Percentiles rank a stretch among this genome's conserved stretches.
Evolutionary conservation across 2,113 vertebrate genomes (phyloP).

Genomic region (Dendropsophus ebraccatus): DNA sequence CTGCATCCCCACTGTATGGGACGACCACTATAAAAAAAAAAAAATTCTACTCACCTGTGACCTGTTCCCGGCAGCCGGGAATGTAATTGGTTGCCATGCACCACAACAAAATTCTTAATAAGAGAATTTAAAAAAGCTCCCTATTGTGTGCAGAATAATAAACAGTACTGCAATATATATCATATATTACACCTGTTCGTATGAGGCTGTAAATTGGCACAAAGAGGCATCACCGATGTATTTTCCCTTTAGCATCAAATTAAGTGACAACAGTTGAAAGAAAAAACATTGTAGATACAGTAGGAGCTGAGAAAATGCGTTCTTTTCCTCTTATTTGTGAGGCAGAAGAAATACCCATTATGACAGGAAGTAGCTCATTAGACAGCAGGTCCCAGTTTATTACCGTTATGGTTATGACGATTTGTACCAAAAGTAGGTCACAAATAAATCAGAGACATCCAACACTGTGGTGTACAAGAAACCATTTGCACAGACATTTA

Average conservation of each 20-base stretch:
- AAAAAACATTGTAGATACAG: conserved; percentile 12
- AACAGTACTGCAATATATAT: background rate
- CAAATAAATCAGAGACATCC: conserved; percentile 47
- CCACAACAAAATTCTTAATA: background rate
- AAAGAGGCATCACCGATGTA: background rate
- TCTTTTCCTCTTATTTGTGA: conserved; percentile 41
- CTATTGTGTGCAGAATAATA: background rate
- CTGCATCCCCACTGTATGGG: no score
- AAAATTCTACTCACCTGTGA: no score
- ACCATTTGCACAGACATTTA: conserved; percentile 36
- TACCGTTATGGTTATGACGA: conserved; percentile 31
- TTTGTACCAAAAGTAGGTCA: conserved; percentile 56
- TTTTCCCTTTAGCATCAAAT: background rate
- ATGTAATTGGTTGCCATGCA: background rate
- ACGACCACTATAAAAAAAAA: no score
- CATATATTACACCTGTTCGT: background rate
- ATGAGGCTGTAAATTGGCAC: background rate
- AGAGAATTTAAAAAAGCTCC: background rate
- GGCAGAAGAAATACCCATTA: conserved; percentile 24
- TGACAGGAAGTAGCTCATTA: conserved; percentile 48
- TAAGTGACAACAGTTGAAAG: conserved; percentile 10
- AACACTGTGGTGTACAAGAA: conserved; percentile 35
- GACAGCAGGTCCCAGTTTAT: conserved; percentile 34
- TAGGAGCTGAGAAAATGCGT: background rate
- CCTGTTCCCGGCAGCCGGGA: no score